Base-by-base conservation (phyloP, 2,113 vertebrate genomes). In the Erythrocebus patas region DNA sequence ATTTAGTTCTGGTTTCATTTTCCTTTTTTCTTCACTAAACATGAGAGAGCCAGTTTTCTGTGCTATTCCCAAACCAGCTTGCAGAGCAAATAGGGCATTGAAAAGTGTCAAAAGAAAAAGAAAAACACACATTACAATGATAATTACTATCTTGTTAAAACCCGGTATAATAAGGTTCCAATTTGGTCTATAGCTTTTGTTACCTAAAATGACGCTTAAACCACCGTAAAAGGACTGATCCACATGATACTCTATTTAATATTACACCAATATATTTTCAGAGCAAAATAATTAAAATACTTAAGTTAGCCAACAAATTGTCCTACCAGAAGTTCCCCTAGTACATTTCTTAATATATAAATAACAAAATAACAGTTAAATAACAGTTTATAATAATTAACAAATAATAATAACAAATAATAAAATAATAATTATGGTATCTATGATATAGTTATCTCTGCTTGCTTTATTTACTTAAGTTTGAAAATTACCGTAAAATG, bases 121-220 rank as follows among this genome's bases (percentile, higher is more conserved):
- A 23, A 40, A 73, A 73, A 25, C 70, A 73, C 35, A n/a, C 35
- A 94, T 93, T 93, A 89, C 55, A 57, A 91, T 89, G 40, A 91
- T 73, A 96, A 93, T 93, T 95, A 95, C 17, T 78, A 91, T 78
- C 59, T 55, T 96, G 86, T 92, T 97, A 95, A 91, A 94, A 91
- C n/a, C 75, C 8, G 73, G 55, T 84, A n/a, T 91, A 93, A 23
- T 89, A 27, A 89, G 66, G 30, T 94, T 94, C 84, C 61, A 89
- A 50, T 96, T 96, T 86, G 27, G 8, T 91, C 79, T 91, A 68
- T 7, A 87, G 18, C 27, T 79, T 94, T 96, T 97, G 45, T 52
- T 94, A 72, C 90, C 91, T 97, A 81, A 94, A 88, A 89, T 95
- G 75, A 43, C 55, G 92, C 57, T 91, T 94, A 94, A 85, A 73